Base-by-base conservation (phyloP, 35 echinoderm and acorn worm species). In the Lytechinus pictus region DNA sequence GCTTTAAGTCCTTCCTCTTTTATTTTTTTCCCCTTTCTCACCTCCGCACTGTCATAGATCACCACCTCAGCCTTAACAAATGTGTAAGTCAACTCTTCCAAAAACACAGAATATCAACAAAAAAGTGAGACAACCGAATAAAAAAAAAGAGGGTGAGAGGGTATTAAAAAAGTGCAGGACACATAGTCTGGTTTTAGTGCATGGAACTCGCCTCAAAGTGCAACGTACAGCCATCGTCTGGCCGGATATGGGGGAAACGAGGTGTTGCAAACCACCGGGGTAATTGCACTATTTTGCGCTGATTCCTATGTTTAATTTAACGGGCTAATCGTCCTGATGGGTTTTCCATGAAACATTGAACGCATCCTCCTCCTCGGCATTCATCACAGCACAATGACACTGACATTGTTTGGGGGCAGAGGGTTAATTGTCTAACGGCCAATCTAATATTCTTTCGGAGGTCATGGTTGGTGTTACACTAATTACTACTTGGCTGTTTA, bases 291-390 rank as follows among this genome's bases (percentile, higher is more conserved):
- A 27, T 93, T 93, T 93, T 44, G 52, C 53, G 52, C 55, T 54
- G 55, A 54, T 93, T 93, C 92, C 54, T 6, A 57, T 93, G 92
- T 93, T 93, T 93, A 93, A 93, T 93, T 93, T 93, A 55, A 54
- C 53, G 12, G 92, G 92, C 92, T 93, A 93, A 93, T 93, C 92
- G 55, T 12, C 92, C 92, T 93, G 92, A 93, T 93, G 92, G 92
- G 28, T 93, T 93, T 93, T 93, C 92, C 92, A 93, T 93, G 92
- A 93, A 93, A 93, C 92, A 53, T 27, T 93, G 92, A 93, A 93
- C 92, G 92, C 92, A 93, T 93, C 92, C 92, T 90, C 3, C 33
- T 44, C 33, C 92, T n/a, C 55, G 9, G 53, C 53, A 57, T 21
- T 90, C 52, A 54, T 90, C 88, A 54, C 88, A 90, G 13, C 88